Evolutionary conservation across 2,797 vertebrate genomes (phyloP).

Genomic region (Champsocephalus esox): DNA sequence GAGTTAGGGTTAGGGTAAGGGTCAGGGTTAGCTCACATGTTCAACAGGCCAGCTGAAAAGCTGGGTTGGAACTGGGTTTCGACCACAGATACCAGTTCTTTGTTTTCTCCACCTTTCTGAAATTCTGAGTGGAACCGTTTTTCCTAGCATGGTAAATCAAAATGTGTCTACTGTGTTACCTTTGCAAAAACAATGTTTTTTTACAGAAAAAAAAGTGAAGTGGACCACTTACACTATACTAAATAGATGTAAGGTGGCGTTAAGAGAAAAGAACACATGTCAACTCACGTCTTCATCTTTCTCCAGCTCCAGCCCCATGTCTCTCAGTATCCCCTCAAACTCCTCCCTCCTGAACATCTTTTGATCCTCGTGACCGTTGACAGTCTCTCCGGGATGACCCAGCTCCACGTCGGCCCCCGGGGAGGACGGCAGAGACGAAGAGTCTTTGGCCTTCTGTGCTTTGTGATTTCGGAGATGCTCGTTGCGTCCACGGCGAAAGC

Average conservation of each 20-base stretch:
- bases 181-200: not conserved
- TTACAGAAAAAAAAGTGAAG: not conserved
- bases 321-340: slow-evolving; percentile 91
- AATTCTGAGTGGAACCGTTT: not conserved
- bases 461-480: slow-evolving; percentile 10
- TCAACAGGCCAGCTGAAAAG: not conserved
- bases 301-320: slow-evolving; percentile 95
- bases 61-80: too few relatives aligned
- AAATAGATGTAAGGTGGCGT: not conserved
- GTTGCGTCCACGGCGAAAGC: slow-evolving; percentile 68
- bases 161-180: too few relatives aligned
- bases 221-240: not conserved
- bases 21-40: not conserved
- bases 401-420: slow-evolving; percentile 38
- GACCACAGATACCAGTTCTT: not conserved
- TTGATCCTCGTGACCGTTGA: slow-evolving; percentile 90
- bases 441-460: not conserved
- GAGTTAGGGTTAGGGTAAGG: too few relatives aligned
- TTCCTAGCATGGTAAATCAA: too few relatives aligned
- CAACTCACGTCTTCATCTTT: slow-evolving; percentile 91
- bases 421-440: not conserved
- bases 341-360: slow-evolving; percentile 91
- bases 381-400: slow-evolving; percentile 60
- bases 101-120: not conserved
- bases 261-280: not conserved